Evolutionary conservation across 2,888 invertebrate genomes (phyloP), one percentile per base, ranked within the genome.

Genomic region (Cryptus armator): DNA sequence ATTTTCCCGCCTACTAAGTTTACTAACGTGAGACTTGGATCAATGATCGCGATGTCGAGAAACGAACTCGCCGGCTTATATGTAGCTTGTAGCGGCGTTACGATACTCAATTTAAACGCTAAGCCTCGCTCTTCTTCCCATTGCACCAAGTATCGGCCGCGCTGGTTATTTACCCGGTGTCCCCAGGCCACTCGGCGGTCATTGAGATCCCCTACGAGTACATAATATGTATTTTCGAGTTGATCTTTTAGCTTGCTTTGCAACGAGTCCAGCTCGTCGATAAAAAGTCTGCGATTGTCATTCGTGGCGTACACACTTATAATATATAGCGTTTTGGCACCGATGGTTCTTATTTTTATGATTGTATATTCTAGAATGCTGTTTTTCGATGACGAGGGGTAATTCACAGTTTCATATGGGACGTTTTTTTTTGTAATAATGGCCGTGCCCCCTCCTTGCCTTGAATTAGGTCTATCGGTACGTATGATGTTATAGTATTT

Each of bases 191-290:
- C 74, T 1, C 46, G 7, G 6, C 74, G 46, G n/a, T 74, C 81
- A 32, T 81, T 81, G n/a, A 81, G 16, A 37, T 81, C 81, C 0
- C 81, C 68, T 1, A 74, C 81, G 9, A 68, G 46, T 4, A 81
- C 12, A 14, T 46, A 81, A 16, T 12, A 67, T 4, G 46, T 14
- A 16, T 75, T 44, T 12, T 29, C 44, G 10, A 46, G 32, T 6
- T 62, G 4, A 4, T 70, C 32, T 9, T 32, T 46, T 3, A 81
- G 24, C 6, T 32, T 19, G 4, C 32, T 24, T 10, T 75, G 62
- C 19, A 81, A 16, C 3, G 29, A 12, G 6, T 75, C 53, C 1
- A 81, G 48, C 37, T 81, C 81, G n/a, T 48, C 29, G 1, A 76
- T 48, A 14, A 81, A 81, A n/a, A 44, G 4, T 2, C 1, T 37